Conservation (phyloP, 2,797 vertebrate species). For the Sebastes itinus region DNA sequence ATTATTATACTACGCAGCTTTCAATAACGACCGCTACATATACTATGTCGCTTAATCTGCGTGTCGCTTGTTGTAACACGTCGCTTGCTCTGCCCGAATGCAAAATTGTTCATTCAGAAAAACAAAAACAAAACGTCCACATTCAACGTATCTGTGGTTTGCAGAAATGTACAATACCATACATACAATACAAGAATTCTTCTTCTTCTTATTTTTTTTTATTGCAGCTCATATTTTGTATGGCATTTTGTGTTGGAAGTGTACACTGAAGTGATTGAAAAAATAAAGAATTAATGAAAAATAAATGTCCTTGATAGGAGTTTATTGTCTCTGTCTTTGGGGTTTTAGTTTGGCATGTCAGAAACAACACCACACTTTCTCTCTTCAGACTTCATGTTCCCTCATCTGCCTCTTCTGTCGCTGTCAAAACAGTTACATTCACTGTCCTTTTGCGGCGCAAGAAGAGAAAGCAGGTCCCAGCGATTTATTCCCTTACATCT, state of each 20-base stretch:
- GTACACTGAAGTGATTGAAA: background rate
- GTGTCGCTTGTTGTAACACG: too few relatives aligned
- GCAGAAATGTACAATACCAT: too few relatives aligned
- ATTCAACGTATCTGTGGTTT: too few relatives aligned
- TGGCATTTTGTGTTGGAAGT: background rate
- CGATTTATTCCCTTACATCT: background rate
- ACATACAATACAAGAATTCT: background rate
- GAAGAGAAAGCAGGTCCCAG: background rate
- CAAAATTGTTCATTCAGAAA: too few relatives aligned
- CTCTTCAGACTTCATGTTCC: background rate
- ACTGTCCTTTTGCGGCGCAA: background rate
- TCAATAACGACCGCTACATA: too few relatives aligned
- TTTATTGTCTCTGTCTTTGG: background rate
- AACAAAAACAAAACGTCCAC: fast-evolving
- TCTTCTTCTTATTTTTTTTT: fast-evolving
- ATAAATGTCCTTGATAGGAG: background rate
- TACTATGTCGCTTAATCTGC: too few relatives aligned
- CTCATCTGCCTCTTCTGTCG: background rate
- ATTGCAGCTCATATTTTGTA: background rate
- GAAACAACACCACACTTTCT: background rate
- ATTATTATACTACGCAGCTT: too few relatives aligned
- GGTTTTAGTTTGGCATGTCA: background rate
- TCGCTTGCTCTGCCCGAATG: too few relatives aligned
- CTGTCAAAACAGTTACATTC: background rate
- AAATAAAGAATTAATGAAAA: background rate